These are phyloP conservation scores for Pogona vitticeps DNA, from an alignment of 2,113 vertebrate genomes.

Conservation along the genomic window DNA sequence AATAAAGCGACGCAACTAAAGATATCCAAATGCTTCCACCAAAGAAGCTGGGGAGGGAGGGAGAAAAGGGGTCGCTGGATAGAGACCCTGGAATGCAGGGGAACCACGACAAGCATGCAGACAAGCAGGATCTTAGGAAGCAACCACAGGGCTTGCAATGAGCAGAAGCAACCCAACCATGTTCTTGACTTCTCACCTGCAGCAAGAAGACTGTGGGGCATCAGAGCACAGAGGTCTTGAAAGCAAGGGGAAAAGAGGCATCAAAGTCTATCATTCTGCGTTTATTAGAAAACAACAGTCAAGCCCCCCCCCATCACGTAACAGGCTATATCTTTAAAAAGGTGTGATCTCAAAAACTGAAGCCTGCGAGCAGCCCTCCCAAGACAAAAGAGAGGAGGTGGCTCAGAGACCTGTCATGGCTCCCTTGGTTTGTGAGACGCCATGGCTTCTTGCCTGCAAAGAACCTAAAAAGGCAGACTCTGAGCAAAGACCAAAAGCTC, in stretches of 20 bases:
- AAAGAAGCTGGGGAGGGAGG: background rate
- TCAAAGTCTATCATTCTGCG: slow-evolving; percentile 19
- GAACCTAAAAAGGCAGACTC: slow-evolving; percentile 26
- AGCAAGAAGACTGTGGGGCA: slow-evolving; percentile 44
- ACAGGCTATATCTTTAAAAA: background rate
- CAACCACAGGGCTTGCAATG: background rate
- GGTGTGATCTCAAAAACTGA: background rate
- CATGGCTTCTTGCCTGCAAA: slow-evolving; percentile 58
- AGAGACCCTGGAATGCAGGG: background rate
- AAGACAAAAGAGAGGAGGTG: too few species aligned
- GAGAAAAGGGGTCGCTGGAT: background rate
- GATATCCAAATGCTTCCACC: background rate
- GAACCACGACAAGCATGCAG: background rate
- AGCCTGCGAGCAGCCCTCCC: background rate
- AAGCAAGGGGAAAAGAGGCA: slow-evolving; percentile 63
- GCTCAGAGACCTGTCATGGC: background rate
- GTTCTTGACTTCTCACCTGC: slow-evolving; percentile 58
- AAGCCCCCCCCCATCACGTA: background rate
- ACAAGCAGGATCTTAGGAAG: fast-evolving
- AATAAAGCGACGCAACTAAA: background rate
- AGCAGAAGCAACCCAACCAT: background rate
- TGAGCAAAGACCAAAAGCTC: slow-evolving; percentile 62
- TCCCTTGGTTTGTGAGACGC: background rate
- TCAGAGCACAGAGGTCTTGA: slow-evolving; percentile 52
- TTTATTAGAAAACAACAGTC: background rate